Evolutionary conservation across 2,888 invertebrate species (phyloP).

Genomic region (Ennomos quercinarius): DNA sequence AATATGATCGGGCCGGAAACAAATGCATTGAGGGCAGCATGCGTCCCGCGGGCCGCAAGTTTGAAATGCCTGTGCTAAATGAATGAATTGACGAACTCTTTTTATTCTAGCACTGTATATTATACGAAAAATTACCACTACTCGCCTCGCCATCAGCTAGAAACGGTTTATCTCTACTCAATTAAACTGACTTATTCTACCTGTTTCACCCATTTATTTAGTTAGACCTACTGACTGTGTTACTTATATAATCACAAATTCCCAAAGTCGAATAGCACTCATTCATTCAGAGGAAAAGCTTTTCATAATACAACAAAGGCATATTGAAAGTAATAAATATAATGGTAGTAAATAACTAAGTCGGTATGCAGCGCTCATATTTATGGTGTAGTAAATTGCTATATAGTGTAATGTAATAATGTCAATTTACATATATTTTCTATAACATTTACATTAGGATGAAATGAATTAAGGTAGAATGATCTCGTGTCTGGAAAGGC

Average conservation of each 20-base stretch:
- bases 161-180: conserved; percentile 2
- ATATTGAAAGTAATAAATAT: conserved; percentile 41
- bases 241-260: conserved; percentile 37
- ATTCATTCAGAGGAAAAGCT: conserved; percentile 33
- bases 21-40: too few relatives aligned
- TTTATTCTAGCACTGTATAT: too few relatives aligned
- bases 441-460: conserved; percentile 82
- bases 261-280: conserved; percentile 30
- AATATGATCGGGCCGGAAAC: too few relatives aligned
- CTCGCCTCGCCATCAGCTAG: too few relatives aligned
- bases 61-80: too few relatives aligned
- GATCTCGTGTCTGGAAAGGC: conserved; percentile 41
- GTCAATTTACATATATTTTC: conserved; percentile 81
- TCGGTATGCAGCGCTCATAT: conserved; percentile 71
- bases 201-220: conserved; percentile 35
- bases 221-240: conserved; percentile 31
- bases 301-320: conserved; percentile 32
- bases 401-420: conserved; percentile 79
- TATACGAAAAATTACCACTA: too few relatives aligned
- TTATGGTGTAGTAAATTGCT: conserved; percentile 75
- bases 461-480: conserved; percentile 72
- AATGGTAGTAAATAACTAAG: conserved; percentile 49
- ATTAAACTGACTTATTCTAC: conserved; percentile 35
- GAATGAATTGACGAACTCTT: too few relatives aligned
- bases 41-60: too few relatives aligned